Evolutionary conservation across 2,888 invertebrate species (phyloP), one percentile per base, ranked within the genome.

Genomic region (Noctuana brunneofusca): DNA sequence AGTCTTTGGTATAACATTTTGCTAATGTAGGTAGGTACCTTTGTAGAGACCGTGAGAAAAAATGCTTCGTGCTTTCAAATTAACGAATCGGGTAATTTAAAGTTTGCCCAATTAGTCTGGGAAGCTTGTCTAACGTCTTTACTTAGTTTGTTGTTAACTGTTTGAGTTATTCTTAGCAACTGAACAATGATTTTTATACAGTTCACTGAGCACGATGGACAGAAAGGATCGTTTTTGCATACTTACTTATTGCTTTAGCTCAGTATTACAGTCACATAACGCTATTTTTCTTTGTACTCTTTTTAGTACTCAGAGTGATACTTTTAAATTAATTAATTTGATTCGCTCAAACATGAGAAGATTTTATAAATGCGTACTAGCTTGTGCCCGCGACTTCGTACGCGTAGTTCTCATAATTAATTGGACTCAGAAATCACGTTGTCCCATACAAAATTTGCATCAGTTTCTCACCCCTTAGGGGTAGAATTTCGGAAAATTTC

Each of bases 1-100:
- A 20, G 14, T 62, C 62, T 27, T 27, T 14, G 55, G 48, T 55
- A 16, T 3, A 75, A 74, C 72, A 78, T 79, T 83, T 78, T 64
- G 78, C 84, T 84, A 84, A 84, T 84, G 83, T 74, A 72, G 72
- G 72, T 75, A 71, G 72, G 72, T 75, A 71, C 71, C 72, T 75
- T 73, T 75, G 65, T 60, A 49, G 16, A 46, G 66, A 66, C 72
- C 86, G 85, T 86, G 83, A 78, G 85, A 86, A 86, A 75, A 69
- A 67, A 57, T 43, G 22, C 50, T 67, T 67, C 56, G 63, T 59
- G 63, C 62, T 58, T 50, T 50, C 49, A 70, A 71, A 72, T 73
- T 75, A 72, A 74, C 68, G 72, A 71, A 71, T 67, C 65, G 64
- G 59, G 68, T 69, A 68, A 71, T 72, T 73, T 70, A 68, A 67